Percentiles rank a stretch among this genome's conserved stretches.
Conservation (phyloP, 2,113 vertebrate species). For the Oryzias curvinotus region DNA sequence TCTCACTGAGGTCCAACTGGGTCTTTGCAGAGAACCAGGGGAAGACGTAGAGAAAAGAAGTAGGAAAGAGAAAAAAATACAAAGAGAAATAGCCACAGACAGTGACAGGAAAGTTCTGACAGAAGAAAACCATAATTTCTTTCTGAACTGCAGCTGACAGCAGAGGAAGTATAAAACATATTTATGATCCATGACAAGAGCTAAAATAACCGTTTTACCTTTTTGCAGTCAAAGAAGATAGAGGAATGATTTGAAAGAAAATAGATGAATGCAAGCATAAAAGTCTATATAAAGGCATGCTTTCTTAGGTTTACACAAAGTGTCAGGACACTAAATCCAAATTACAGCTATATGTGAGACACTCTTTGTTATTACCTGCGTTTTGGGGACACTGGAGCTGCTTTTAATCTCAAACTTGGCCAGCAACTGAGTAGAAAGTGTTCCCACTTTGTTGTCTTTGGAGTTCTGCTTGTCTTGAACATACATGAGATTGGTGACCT, state of each 20-base stretch:
- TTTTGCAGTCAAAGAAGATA: background rate
- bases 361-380: slow-evolving; percentile 79
- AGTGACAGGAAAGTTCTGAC: slow-evolving; percentile 18
- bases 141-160: slow-evolving; percentile 9
- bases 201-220: slow-evolving; percentile 1
- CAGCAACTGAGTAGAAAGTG: slow-evolving; percentile 89
- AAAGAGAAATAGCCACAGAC: slow-evolving; percentile 1
- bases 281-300: no score
- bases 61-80: slow-evolving; percentile 39
- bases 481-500: slow-evolving; percentile 76
- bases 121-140: slow-evolving; percentile 19
- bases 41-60: slow-evolving; percentile 37
- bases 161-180: slow-evolving; percentile 1
- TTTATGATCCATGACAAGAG: background rate
- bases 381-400: slow-evolving; percentile 71
- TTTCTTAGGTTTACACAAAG: no score
- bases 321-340: background rate
- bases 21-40: slow-evolving; percentile 42
- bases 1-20: slow-evolving; percentile 66
- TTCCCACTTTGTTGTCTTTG: slow-evolving; percentile 93
- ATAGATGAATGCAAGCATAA: background rate
- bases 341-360: background rate
- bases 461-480: slow-evolving; percentile 65
- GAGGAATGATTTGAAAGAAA: background rate
- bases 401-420: slow-evolving; percentile 90